Percentiles rank a stretch among this genome's conserved stretches.
These are phyloP conservation scores for Artibeus jamaicensis DNA, from an alignment of 2,797 vertebrate genomes.

Conservation along the genomic window DNA sequence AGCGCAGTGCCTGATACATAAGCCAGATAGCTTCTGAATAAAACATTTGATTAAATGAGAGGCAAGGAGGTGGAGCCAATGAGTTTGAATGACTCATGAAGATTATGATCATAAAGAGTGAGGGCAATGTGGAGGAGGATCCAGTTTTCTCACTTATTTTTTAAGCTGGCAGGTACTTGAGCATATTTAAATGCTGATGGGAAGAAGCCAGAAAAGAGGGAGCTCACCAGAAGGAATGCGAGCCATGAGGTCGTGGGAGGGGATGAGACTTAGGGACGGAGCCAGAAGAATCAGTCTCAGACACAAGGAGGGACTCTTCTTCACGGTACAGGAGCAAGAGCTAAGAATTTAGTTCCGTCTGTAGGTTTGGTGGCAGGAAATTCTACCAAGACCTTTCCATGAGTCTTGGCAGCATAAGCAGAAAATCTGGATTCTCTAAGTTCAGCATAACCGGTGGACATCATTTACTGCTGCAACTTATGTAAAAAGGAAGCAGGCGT, in stretches of 20 bases:
- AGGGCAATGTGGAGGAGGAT: neutral
- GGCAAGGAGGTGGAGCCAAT: neutral
- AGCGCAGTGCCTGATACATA: neutral
- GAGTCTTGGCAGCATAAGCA: neutral
- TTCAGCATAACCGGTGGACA: neutral
- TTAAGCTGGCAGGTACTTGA: neutral
- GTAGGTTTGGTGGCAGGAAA: neutral
- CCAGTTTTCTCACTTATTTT: neutral
- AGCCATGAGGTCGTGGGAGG: neutral
- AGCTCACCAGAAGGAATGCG: neutral
- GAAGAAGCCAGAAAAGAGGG: neutral
- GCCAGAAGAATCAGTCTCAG: neutral
- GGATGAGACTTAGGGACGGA: neutral
- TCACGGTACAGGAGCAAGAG: neutral
- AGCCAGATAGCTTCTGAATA: neutral
- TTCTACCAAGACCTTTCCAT: neutral
- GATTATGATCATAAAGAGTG: neutral
- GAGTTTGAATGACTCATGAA: neutral
- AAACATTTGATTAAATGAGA: neutral
- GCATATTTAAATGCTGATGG: neutral
- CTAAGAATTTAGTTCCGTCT: neutral
- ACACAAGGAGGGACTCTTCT: neutral
- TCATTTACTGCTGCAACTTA: slow-evolving; percentile 1
- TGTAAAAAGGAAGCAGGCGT: slow-evolving; percentile 34
- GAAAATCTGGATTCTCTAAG: neutral